Evolutionary conservation across 2,888 invertebrate species (phyloP), one percentile per base, ranked within the genome.

Genomic region (Pristionchus maxplancki): DNA sequence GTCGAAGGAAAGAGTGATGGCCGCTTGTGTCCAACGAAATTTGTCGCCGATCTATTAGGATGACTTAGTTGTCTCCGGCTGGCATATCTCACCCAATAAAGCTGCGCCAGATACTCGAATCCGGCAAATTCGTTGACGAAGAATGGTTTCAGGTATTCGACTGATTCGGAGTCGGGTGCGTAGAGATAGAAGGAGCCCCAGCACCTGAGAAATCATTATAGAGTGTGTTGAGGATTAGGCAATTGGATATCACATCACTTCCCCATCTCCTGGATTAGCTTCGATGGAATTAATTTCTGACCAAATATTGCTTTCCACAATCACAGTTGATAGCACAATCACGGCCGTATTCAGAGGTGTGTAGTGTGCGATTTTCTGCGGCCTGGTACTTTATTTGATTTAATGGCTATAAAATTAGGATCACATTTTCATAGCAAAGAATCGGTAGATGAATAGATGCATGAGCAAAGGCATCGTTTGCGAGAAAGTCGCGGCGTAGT

Each of bases 401-500:
- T 58, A 24, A 58, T 11, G n/a, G n/a, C 17, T 11, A 24, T 58
- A 20, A 58, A 6, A 44, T 20, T 17, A 34, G 13, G 2, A 24
- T 74, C 20, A 48, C 78, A n/a, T 78, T 44, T 24, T 78, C 44
- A 78, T 48, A 0, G 78, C 78, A 1, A 78, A 0, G 28, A 44
- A 78, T 78, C 78, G 78, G 28, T 78, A 78, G 11, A 78, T 78
- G 28, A 78, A 78, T 8, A 78, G 78, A 28, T 78, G 78, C 78
- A 78, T 78, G 5, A 78, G 17, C 0, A 78, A 44, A 17, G 78
- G 78, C 78, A 78, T 78, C 78, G 78, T 78, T 28, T 78, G 78
- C 11, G 78, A 78, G 28, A 78, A 78, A 0, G 78, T 78, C 13
- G 78, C 78, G 6, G 78, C 78, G 44, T 78, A 78, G 78, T 78